A percentile compares a stretch with the other conserved stretches of the same genome.
Evolutionary conservation across 1,140 invertebrate species (phyloP).

Genomic region (Doryteuthis pealeii): DNA sequence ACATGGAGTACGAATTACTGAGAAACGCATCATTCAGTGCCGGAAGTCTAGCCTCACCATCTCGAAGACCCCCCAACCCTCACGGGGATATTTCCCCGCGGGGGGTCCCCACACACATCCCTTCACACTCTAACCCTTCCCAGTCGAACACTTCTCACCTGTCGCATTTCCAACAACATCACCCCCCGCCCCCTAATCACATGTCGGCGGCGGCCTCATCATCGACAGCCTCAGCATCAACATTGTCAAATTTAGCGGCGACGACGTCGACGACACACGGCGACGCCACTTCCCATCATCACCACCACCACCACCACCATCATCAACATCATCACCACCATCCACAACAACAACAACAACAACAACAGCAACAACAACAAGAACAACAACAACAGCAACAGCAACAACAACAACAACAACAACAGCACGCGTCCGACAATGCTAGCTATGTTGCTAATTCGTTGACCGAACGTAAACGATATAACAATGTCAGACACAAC

Average conservation of each 20-base stretch:
- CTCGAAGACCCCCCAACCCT: background rate
- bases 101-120: background rate
- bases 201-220: background rate
- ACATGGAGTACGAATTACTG: constrained; percentile 13
- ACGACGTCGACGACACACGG: background rate
- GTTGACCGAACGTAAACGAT: background rate
- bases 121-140: background rate
- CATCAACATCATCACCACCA: background rate
- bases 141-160: no score
- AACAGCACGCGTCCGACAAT: background rate
- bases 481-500: background rate
- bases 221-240: background rate
- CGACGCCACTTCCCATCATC: background rate
- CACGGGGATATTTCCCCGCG: background rate
- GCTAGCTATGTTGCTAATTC: background rate
- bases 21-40: background rate
- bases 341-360: background rate
- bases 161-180: background rate
- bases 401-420: background rate
- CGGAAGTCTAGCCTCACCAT: background rate
- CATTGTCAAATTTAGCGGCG: background rate
- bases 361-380: background rate
- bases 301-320: background rate
- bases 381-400: background rate
- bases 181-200: background rate